A percentile compares a stretch with the other conserved stretches of the same genome.
Conservation (phyloP, 2,113 vertebrate genomes). For the Rhadina sibilatrix region DNA sequence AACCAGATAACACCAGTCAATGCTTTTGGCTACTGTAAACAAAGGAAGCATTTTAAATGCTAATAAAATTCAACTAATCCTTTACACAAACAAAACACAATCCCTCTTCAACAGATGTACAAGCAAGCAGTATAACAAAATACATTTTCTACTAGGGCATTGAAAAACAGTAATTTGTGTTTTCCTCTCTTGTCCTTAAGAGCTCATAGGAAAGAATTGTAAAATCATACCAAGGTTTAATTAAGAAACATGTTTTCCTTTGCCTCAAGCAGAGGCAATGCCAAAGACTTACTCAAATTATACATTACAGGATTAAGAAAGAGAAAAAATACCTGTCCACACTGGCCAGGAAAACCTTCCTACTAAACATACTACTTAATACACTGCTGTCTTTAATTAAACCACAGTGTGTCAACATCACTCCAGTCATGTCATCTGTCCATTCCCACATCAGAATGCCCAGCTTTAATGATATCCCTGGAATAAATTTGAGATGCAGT, state of each 20-base stretch:
- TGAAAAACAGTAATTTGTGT: not conserved
- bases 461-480: not conserved
- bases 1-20: not conserved
- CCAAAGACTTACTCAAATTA: not conserved
- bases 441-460: not conserved
- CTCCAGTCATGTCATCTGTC: not conserved
- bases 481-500: not conserved
- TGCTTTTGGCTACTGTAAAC: not conserved
- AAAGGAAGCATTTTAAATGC: not conserved
- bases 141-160: not conserved
- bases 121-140: not conserved
- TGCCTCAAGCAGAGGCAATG: not conserved
- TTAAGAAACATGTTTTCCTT: slow-evolving; percentile 16
- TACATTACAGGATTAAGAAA: not conserved
- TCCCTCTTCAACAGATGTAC: not conserved
- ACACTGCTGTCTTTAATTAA: not conserved
- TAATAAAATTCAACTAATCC: not conserved
- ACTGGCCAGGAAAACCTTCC: not conserved
- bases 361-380: not conserved
- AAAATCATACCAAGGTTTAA: not conserved
- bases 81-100: not conserved
- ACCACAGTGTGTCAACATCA: not conserved
- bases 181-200: not conserved
- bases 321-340: not conserved
- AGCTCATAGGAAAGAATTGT: not conserved